Base-by-base conservation (phyloP, 2,888 invertebrate species). In the Tipula confusa region DNA sequence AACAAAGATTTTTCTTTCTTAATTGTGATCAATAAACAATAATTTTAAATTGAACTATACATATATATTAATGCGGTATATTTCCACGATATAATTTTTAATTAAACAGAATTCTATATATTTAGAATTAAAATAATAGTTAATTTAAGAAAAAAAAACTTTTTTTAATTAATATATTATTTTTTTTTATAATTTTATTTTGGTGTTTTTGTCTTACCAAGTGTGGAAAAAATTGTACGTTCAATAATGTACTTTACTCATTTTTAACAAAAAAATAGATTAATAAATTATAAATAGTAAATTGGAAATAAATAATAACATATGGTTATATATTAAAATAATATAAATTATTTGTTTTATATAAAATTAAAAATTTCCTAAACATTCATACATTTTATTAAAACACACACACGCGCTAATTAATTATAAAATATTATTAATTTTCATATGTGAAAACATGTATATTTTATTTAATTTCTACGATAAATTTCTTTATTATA, bases 161-260 rank as follows among this genome's bases (percentile, higher is more conserved):
- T 18, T 64, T 24, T 64, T 24, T 24, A 64, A 80, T 83, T 83
- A 82, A 83, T 81, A 43, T 80, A n/a, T n/a, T n/a, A n/a, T 84
- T 38, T 43, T 28, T 43, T 29, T 84, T 79, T 82, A 38, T 83
- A 64, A 33, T 83, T 84, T 33, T 84, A 79, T 84, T 33, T 85
- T 85, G 85, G 85, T 85, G 85, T 85, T 85, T 83, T 84, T 80
- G 83, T 84, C 85, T 85, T 85, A 85, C 85, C 83, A 83, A 84
- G 85, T 85, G 84, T 84, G 82, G 43, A 43, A 43, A 43, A 82
- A 83, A 83, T 84, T 85, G 82, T 83, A 85, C 83, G 84, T 82
- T 82, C 18, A n/a, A 33, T 82, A 82, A 82, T 36, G 15, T 31
- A 18, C 18, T 81, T 31, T 33, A 15, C 36, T 29, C 31, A 18